Evolutionary conservation across 2,113 vertebrate species (phyloP).

Genomic region (Salvelinus namaycush): DNA sequence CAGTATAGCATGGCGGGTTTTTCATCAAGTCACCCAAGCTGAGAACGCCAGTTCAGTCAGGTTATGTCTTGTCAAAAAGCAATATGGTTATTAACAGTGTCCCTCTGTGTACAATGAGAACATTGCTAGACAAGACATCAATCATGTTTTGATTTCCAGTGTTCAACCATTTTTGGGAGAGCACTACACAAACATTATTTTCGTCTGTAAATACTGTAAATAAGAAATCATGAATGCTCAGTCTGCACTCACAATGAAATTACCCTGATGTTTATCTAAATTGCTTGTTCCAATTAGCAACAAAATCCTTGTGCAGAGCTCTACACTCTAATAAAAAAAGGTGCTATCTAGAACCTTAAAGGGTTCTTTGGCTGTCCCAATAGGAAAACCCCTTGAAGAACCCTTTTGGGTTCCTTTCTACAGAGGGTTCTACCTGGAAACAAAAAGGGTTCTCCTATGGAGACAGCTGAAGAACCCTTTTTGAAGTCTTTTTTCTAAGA

Average conservation of each 20-base stretch:
- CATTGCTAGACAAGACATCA: constrained; percentile 42
- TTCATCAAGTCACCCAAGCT: constrained; percentile 22
- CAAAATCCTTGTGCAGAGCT: constrained; percentile 9
- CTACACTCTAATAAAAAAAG: too few species aligned
- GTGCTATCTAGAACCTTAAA: too few species aligned
- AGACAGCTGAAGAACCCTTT: too few species aligned
- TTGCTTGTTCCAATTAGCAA: neutral
- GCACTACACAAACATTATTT: constrained; percentile 33
- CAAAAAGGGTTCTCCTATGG: too few species aligned
- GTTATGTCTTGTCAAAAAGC: constrained; percentile 36
- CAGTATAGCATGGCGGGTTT: constrained; percentile 16
- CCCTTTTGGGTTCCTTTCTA: too few species aligned
- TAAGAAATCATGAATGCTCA: neutral
- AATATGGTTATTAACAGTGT: constrained; percentile 37
- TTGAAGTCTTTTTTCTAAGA: too few species aligned
- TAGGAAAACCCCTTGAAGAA: too few species aligned
- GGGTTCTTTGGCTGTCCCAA: too few species aligned
- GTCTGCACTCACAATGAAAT: constrained; percentile 19
- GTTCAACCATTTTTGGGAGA: constrained; percentile 50
- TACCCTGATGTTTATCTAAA: constrained; percentile 28
- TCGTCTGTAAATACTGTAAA: constrained; percentile 14
- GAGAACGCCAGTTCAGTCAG: constrained; percentile 31
- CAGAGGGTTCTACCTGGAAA: too few species aligned
- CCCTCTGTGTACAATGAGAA: constrained; percentile 20
- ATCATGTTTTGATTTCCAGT: constrained; percentile 49